These are phyloP conservation scores for Ageneiosus marmoratus DNA, from an alignment of 2,113 vertebrate genomes.

Conservation along the genomic window DNA sequence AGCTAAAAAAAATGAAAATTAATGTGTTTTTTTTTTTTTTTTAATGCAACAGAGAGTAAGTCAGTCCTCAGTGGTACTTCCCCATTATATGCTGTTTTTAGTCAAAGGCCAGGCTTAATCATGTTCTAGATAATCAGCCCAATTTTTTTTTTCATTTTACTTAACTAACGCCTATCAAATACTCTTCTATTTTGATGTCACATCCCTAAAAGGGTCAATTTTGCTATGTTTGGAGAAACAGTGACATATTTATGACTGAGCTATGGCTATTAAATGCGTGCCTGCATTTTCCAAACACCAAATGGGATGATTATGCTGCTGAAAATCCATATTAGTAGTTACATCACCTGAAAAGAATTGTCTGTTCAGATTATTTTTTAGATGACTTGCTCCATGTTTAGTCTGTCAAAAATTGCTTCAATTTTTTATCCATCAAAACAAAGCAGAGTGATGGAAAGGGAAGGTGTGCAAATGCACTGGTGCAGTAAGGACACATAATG, in stretches of 20 bases:
- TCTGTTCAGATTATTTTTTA: slow-evolving; percentile 61
- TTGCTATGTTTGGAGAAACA: slow-evolving; percentile 27
- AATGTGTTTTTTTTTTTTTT: background rate
- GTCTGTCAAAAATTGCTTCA: slow-evolving; percentile 75
- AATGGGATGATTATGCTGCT: slow-evolving; percentile 70
- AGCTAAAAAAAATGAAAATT: background rate
- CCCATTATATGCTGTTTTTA: slow-evolving; percentile 23
- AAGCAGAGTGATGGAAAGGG: slow-evolving; percentile 68
- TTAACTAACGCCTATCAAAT: slow-evolving; percentile 1
- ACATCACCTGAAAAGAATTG: slow-evolving; percentile 63
- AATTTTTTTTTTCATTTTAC: slow-evolving; percentile 4
- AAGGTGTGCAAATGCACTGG: slow-evolving; percentile 57
- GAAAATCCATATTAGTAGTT: slow-evolving; percentile 72
- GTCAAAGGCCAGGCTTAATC: slow-evolving; percentile 2
- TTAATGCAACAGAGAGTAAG: background rate
- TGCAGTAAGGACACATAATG: slow-evolving; percentile 58
- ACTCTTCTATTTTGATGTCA: slow-evolving; percentile 17
- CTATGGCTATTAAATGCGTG: slow-evolving; percentile 65
- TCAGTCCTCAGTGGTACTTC: background rate
- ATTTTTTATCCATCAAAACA: slow-evolving; percentile 80
- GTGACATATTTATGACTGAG: slow-evolving; percentile 62
- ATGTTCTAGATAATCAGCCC: slow-evolving; percentile 8
- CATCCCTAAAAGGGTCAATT: slow-evolving; percentile 28
- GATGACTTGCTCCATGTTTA: slow-evolving; percentile 64
- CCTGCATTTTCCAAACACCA: slow-evolving; percentile 58